Evolutionary conservation across 2,113 vertebrate species (phyloP), one percentile per base, ranked within the genome.

Genomic region (Galbula dea): DNA sequence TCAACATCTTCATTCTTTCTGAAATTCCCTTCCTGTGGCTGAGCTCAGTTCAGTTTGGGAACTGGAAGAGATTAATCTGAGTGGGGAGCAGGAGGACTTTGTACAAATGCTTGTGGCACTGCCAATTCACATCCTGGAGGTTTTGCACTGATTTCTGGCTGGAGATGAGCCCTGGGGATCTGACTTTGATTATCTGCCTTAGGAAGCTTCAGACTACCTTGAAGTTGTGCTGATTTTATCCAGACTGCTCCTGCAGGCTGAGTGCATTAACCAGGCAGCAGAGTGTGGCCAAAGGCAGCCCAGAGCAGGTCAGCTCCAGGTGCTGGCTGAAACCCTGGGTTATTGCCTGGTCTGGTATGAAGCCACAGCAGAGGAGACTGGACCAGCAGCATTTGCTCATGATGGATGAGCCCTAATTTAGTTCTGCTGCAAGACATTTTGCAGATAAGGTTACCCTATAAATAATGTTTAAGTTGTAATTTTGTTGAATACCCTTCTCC

Each of bases 351-450:
- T 36, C 74, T 78, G 83, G 12, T 51, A 36, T 34, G 57, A 80
- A 86, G 51, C 46, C 54, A 57, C 2, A 2, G 79, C 57, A 52
- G 57, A 46, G 80, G 45, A 93, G 90, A 19, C 20, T 36, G 88
- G 41, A 75, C 41, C 24, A 72, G 69, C 83, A 90, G 49, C 65
- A 2, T 58, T 85, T 62, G 55, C 63, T 93, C 59, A 2, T 82
- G 88, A 90, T 57, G 62, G 74, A 93, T 93, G 57, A 81, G n/a
- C 45, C 57, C 15, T 68, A 15, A 88, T 94, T 92, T 93, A 61
- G 83, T 92, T 90, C 86, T 2, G 5, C 69, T 57, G 62, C 13
- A 59, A 88, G 86, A 92, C 52, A 39, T 43, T 88, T 86, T 61
- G 54, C 73, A 86, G 92, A 45, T 43, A 68, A 68, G 57, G 54